Conservation (phyloP, 92 coral and sea anemone genomes). For the Palythoa heliodiscus region DNA sequence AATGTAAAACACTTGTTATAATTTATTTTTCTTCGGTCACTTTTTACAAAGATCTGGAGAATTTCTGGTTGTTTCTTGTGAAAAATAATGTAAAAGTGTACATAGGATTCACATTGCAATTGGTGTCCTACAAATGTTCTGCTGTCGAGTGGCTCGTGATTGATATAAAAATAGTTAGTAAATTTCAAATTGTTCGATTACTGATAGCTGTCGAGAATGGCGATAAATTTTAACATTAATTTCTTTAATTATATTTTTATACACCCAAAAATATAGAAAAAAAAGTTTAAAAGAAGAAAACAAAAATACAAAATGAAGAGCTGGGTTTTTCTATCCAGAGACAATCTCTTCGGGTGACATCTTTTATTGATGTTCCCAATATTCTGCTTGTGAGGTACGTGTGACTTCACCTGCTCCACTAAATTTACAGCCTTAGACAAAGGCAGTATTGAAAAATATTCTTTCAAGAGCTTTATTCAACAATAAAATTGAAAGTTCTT, state of each 20-base stretch:
- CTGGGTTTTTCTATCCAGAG: constrained; percentile 41
- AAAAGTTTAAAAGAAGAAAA: constrained; percentile 29
- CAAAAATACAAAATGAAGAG: constrained; percentile 32
- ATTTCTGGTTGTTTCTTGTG: constrained; percentile 30
- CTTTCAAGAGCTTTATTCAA: constrained; percentile 32
- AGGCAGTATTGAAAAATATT: constrained; percentile 14
- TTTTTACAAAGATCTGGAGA: constrained; percentile 26
- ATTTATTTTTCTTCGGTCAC: constrained; percentile 38
- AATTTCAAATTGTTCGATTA: constrained; percentile 31
- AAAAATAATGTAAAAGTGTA: constrained; percentile 32
- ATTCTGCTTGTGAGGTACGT: constrained; percentile 26
- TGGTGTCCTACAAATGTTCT: constrained; percentile 22
- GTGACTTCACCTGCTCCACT: constrained; percentile 12
- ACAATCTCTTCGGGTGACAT: constrained; percentile 35
- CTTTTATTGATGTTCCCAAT: constrained; percentile 13
- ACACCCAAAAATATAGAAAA: constrained; percentile 36
- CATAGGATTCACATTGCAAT: constrained; percentile 28
- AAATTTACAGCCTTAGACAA: constrained; percentile 9
- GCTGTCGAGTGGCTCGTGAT: constrained; percentile 9
- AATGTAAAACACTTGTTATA: constrained; percentile 22
- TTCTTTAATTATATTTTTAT: constrained; percentile 40
- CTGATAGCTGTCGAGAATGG: constrained; percentile 1
- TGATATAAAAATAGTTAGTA: constrained; percentile 28
- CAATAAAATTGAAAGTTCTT: constrained; percentile 43
- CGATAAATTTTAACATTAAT: constrained; percentile 25